phyloP scores from a whole-genome alignment of 2,888 invertebrate species.

The Ganaspis brasiliensis region DNA sequence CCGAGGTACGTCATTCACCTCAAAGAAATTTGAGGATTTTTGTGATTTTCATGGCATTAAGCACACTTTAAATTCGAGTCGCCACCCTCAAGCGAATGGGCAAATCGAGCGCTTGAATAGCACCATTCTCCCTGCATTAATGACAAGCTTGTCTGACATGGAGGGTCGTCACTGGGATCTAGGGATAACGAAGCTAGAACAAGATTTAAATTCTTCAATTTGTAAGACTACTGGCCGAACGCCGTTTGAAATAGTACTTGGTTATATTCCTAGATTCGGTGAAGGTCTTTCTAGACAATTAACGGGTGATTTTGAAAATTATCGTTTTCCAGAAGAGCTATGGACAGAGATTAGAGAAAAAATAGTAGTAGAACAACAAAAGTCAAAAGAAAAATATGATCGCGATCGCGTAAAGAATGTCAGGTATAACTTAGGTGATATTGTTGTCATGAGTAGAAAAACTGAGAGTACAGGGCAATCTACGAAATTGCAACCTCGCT shows the following conservation, averaged over 20 bases:
- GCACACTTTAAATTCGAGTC: slow-evolving; percentile 56
- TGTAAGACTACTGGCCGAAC: slow-evolving; percentile 6
- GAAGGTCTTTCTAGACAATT: slow-evolving; percentile 20
- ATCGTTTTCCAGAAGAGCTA: slow-evolving; percentile 13
- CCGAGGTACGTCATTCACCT: slow-evolving; percentile 58
- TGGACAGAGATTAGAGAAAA: slow-evolving; percentile 3
- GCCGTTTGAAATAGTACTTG: not conserved
- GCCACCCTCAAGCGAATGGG: slow-evolving; percentile 62
- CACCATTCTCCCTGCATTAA: slow-evolving; percentile 55
- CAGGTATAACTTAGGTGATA: too few species aligned
- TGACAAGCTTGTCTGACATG: slow-evolving; percentile 21
- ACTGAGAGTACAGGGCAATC: too few species aligned
- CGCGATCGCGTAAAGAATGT: too few species aligned
- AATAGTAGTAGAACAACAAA: too few species aligned
- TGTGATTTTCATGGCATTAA: slow-evolving; percentile 53
- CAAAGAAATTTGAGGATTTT: slow-evolving; percentile 49
- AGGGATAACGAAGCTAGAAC: slow-evolving; percentile 17
- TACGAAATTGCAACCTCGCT: too few species aligned
- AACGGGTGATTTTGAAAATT: slow-evolving; percentile 5
- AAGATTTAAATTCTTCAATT: slow-evolving; percentile 8
- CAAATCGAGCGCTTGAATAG: slow-evolving; percentile 56
- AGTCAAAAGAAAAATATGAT: too few species aligned
- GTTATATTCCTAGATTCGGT: slow-evolving; percentile 33
- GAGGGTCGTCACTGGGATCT: slow-evolving; percentile 56
- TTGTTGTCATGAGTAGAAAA: too few species aligned